Conservation (phyloP, 2,797 vertebrate genomes). For the Acrossocheilus wenchowensis region DNA sequence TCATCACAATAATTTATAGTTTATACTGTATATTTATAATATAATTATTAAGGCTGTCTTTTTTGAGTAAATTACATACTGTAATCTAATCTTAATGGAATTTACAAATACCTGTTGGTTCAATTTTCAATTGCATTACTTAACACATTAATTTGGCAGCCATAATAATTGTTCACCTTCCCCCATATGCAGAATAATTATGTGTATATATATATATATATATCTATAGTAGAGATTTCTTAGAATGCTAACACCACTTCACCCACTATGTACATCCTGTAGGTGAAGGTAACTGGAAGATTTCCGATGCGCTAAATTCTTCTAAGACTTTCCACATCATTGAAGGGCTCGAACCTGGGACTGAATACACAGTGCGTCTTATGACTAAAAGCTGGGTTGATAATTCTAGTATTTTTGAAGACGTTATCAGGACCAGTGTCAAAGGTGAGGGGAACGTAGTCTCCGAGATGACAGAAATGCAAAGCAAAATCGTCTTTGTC, state of each 20-base stretch:
- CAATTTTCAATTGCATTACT: neutral
- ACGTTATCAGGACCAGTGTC: constrained; percentile 87
- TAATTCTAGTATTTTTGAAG: constrained; percentile 93
- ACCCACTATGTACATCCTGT: constrained; percentile 77
- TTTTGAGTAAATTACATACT: neutral
- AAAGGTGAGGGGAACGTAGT: constrained; percentile 82
- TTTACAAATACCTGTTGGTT: neutral
- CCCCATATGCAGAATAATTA: neutral
- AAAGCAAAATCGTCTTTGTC: neutral
- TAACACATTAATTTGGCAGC: neutral
- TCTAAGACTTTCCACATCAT: constrained; percentile 86
- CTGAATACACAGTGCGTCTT: constrained; percentile 86
- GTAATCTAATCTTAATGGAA: neutral
- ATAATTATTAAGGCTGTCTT: neutral
- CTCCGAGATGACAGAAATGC: constrained; percentile 5
- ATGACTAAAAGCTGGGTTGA: constrained; percentile 87
- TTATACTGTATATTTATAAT: neutral
- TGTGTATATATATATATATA: neutral
- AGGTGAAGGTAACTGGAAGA: constrained; percentile 87
- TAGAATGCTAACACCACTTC: constrained; percentile 54
- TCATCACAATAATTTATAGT: neutral
- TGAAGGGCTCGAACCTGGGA: constrained; percentile 86
- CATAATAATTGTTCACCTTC: constrained; percentile 33
- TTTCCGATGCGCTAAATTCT: constrained; percentile 83
- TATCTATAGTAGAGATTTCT: constrained; percentile 7